phyloP scores from a whole-genome alignment of 2,113 vertebrate genomes.

The Campylorhamphus procurvoides region DNA sequence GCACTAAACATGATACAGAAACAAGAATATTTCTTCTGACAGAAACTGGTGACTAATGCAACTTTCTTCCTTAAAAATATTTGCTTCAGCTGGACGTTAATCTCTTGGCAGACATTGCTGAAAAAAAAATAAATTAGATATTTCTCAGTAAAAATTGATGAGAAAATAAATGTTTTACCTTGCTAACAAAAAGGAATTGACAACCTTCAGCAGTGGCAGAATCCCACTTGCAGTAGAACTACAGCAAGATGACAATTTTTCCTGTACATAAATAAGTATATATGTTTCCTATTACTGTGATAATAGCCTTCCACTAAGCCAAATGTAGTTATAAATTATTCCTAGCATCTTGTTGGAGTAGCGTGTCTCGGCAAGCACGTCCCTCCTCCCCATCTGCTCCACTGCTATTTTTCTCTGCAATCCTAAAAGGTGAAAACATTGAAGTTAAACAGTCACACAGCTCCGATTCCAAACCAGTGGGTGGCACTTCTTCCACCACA shows the following conservation, averaged over 20 bases:
- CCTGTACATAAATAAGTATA: background rate
- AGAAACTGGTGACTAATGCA: background rate
- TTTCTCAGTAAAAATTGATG: conserved; percentile 9
- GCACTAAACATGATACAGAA: conserved; percentile 9
- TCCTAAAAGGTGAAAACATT: conserved; percentile 27
- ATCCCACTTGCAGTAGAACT: background rate
- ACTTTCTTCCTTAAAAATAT: background rate
- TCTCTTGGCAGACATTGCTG: conserved; percentile 16
- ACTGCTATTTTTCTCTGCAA: conserved; percentile 18
- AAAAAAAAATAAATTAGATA: background rate
- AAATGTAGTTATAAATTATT: conserved; percentile 53
- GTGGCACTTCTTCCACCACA: background rate
- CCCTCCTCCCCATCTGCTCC: conserved; percentile 29
- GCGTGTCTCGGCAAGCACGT: background rate
- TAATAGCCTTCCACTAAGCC: conserved; percentile 37
- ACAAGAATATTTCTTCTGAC: background rate
- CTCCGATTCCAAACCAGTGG: background rate
- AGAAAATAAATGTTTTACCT: background rate
- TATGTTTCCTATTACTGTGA: conserved; percentile 3
- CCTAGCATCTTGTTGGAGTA: background rate
- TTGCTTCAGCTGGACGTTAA: background rate
- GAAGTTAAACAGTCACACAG: background rate
- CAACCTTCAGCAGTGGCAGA: background rate
- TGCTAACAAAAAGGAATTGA: background rate
- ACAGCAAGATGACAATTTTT: background rate